A percentile compares a stretch with the other conserved stretches of the same genome.
Evolutionary conservation across 1,140 invertebrate species (phyloP).

Genomic region (Pogonognathellus flavescens): DNA sequence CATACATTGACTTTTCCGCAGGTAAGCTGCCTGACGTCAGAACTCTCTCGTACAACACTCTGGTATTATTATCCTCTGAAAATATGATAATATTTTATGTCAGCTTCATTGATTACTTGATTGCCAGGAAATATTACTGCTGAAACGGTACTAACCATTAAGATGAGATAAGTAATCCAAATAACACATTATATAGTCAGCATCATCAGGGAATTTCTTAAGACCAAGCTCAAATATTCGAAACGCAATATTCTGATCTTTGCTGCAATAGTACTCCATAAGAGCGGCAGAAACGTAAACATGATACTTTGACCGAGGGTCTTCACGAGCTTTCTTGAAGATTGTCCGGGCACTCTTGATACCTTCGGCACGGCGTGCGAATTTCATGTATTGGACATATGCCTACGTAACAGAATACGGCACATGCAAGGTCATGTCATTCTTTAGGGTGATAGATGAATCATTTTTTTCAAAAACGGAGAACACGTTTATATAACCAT

Average conservation of each 20-base stretch:
- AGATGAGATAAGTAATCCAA: conserved; percentile 98
- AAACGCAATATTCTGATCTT: conserved; percentile 98
- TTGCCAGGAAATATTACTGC: background rate
- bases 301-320: conserved; percentile 87
- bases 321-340: conserved; percentile 96
- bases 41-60: conserved; percentile 97
- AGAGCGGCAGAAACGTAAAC: conserved; percentile 96
- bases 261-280: conserved; percentile 99
- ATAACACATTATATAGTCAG: conserved; percentile 95
- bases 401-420: conserved; percentile 74
- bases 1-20: conserved; percentile 92
- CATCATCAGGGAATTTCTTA: conserved; percentile 94
- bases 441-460: background rate
- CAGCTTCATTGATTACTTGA: background rate
- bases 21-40: conserved; percentile 92
- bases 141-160: conserved; percentile 80
- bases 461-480: background rate
- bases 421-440: background rate
- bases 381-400: conserved; percentile 99
- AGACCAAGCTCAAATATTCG: conserved; percentile 98
- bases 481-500: background rate
- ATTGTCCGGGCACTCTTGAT: conserved; percentile 95
- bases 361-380: conserved; percentile 94
- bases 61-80: conserved; percentile 98
- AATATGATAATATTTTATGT: conserved; percentile 53